phyloP scores from a whole-genome alignment of 2,113 vertebrate species.

The rabbit (Oryctolagus cuniculus) region DNA sequence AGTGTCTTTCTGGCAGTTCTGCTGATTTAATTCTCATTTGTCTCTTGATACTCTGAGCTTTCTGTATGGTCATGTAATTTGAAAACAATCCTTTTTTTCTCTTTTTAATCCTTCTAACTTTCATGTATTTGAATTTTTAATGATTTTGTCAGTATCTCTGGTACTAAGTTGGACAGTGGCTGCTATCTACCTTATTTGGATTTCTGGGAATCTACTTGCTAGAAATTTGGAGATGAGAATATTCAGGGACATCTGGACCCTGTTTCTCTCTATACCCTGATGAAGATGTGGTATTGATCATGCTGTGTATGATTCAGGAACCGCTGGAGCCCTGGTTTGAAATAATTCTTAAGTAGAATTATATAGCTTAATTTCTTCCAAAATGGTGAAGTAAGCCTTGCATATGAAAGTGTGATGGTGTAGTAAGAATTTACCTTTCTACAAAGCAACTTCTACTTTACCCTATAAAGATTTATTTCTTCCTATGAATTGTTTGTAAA shows the following conservation, averaged over 20 bases:
- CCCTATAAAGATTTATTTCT: neutral
- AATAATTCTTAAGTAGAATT: neutral
- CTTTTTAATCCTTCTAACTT: neutral
- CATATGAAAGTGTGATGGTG: neutral
- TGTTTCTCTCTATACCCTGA: neutral
- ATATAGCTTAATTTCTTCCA: neutral
- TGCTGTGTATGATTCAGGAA: constrained; percentile 4
- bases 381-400: neutral
- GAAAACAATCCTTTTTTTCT: neutral
- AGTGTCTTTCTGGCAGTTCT: neutral
- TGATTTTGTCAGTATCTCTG: neutral
- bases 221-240: constrained; percentile 16
- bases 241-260: neutral
- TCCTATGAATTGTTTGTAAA: neutral
- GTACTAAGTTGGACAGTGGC: neutral
- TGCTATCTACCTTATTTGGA: neutral
- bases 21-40: constrained; percentile 47
- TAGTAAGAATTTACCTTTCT: constrained; percentile 49
- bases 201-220: neutral
- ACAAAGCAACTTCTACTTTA: neutral
- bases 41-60: constrained; percentile 9
- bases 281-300: constrained; percentile 16
- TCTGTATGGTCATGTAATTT: neutral
- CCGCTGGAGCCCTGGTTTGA: neutral
- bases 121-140: neutral